Base-by-base conservation (phyloP, 2,888 invertebrate species). In the Anthophora plumipes region DNA sequence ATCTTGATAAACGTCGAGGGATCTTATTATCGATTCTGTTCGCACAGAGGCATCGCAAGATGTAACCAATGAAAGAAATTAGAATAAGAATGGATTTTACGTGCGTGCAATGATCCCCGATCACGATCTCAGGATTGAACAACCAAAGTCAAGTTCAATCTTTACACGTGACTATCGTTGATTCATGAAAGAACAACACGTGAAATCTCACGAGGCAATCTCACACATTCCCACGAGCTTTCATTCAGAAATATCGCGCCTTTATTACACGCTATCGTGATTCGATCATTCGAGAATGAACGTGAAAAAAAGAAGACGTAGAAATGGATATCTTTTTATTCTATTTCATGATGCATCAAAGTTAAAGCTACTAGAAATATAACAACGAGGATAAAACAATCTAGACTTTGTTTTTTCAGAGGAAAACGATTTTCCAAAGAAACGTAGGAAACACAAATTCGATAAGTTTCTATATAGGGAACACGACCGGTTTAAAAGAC, bases 401-500 rank as follows among this genome's bases (percentile, higher is more conserved):
- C 31, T 31, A 31, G 31, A 3, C 31, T 31, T 31, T 31, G 1
- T 3, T 31, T 31, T 31, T 31, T 31, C 31, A 39, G 31, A 46
- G 0, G 22, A 31, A 61, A 22, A 41, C 0, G 0, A 37, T 48
- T 14, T 17, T n/a, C 3, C 12, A 20, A n/a, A n/a, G n/a, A n/a
- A n/a, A n/a, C n/a, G n/a, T 31, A 25, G 17, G 14, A 20, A 9
- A 63, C 60, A 14, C 2, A 41, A 69, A 52, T 68, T 22, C 17
- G 46, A 59, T 54, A 52, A 17, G 43, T 46, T 37, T 31, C 9
- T 8, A 46, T 25, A n/a, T 5, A 46, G 52, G 14, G 37, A 46
- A 41, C 68, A 59, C 77, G 86, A 91, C 91, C 88, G 89, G 90
- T 90, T 91, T 89, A 77, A 82, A 78, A 85, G 83, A 77, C 80